phyloP scores from a whole-genome alignment of 2,113 vertebrate genomes.

The Zeus faber region DNA sequence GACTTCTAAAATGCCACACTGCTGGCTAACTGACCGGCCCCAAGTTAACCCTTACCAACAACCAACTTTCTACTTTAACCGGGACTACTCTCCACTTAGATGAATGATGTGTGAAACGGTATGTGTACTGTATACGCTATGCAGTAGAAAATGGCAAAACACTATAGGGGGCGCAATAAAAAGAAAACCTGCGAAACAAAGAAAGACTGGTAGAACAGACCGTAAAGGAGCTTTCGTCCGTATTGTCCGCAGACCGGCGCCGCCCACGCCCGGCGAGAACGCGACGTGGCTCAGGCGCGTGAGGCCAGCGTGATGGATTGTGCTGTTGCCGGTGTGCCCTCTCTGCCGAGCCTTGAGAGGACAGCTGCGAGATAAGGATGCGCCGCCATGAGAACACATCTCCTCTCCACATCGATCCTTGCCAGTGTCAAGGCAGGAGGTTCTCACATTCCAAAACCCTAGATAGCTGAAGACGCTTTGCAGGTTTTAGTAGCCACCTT shows the following conservation, averaged over 20 bases:
- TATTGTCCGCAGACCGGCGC: slow-evolving; percentile 19
- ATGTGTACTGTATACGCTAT: not conserved
- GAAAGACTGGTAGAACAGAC: no score
- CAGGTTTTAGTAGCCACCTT: slow-evolving; percentile 53
- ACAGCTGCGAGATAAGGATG: slow-evolving; percentile 70
- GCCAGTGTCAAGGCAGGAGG: slow-evolving; percentile 61
- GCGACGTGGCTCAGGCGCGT: slow-evolving; percentile 59
- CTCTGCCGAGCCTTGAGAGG: slow-evolving; percentile 55
- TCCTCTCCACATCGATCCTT: slow-evolving; percentile 61
- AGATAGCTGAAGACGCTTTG: slow-evolving; percentile 48
- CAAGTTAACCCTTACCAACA: slow-evolving; percentile 15
- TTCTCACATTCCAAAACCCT: slow-evolving; percentile 63
- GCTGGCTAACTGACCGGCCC: slow-evolving; percentile 2
- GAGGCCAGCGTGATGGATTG: slow-evolving; percentile 65
- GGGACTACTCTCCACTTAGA: slow-evolving; percentile 13
- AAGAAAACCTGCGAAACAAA: no score
- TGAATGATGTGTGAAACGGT: slow-evolving; percentile 2
- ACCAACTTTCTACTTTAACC: not conserved
- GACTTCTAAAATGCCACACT: no score
- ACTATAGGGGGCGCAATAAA: no score
- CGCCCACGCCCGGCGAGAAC: slow-evolving; percentile 26
- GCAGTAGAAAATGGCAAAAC: no score
- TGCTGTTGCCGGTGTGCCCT: slow-evolving; percentile 56
- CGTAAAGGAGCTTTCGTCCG: slow-evolving; percentile 20
- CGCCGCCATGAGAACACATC: slow-evolving; percentile 53